Percentiles rank a stretch among this genome's conserved stretches.
These are phyloP conservation scores for Geotrupes spiniger DNA, from an alignment of 2,888 invertebrate species.

Conservation along the genomic window DNA sequence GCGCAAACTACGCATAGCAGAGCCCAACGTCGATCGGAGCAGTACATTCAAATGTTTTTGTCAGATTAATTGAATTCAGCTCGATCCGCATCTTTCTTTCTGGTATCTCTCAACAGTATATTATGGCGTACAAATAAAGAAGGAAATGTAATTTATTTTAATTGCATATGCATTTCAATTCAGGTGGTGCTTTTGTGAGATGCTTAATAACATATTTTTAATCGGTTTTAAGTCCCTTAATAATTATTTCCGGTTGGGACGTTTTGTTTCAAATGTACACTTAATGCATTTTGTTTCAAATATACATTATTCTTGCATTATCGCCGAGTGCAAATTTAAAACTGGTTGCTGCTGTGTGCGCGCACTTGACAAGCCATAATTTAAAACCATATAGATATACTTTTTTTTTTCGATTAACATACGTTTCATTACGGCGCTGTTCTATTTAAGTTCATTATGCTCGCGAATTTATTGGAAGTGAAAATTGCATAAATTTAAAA, in stretches of 20 bases:
- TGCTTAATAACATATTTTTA: constrained; percentile 2
- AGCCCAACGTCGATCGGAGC: not conserved
- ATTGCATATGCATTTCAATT: not conserved
- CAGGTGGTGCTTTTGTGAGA: not conserved
- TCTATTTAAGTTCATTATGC: no score
- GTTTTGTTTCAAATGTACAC: constrained; percentile 1
- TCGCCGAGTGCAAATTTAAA: no score
- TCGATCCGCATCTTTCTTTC: constrained; percentile 1
- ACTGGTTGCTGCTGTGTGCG: no score
- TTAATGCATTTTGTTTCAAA: no score
- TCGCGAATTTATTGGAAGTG: no score
- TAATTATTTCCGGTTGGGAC: constrained; percentile 1
- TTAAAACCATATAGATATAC: no score
- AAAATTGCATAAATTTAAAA: no score
- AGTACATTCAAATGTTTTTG: constrained; percentile 1
- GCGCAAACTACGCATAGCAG: not conserved
- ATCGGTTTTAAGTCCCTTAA: constrained; percentile 3
- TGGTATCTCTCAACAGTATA: not conserved
- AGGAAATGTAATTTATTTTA: constrained; percentile 3
- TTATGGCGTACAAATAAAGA: not conserved
- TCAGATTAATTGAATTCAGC: constrained; percentile 5
- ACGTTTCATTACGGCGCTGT: no score
- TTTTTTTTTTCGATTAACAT: no score
- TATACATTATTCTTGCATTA: no score
- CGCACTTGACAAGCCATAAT: no score